Evolutionary conservation across 1,140 invertebrate genomes (phyloP), one percentile per base, ranked within the genome.

Genomic region (Bombus balteatus): DNA sequence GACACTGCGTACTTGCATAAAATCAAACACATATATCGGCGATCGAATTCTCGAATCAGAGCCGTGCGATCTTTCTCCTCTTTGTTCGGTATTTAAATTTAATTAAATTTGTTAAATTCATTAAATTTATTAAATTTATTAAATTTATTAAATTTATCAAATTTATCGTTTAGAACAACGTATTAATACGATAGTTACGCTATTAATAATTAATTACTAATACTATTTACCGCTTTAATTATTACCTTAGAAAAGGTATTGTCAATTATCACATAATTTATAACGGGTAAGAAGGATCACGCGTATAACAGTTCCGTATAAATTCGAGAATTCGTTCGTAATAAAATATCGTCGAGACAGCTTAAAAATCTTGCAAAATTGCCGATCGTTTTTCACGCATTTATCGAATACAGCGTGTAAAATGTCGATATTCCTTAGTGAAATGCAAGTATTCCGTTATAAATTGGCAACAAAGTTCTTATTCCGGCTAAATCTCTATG

Each of bases 371-470:
- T 28, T 34, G 15, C 25, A 25, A 18, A 72, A 37, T 37, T 18
- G 22, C 28, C 66, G 34, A 71, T 71, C 10, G 15, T 65, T 68
- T 74, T 13, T 12, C 37, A 22, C 18, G 22, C 79, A 75, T 87
- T 88, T 86, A 83, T 89, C 83, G 79, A 89, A 85, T 75, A 83
- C 22, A 53, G 59, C 39, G 37, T 65, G 22, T 53, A 34, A 25
- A 80, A 70, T 66, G 28, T 28, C 2, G 41, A 32, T 41, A 32
- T 32, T 18, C 1, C 18, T 53, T 0, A 0, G 1, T 0, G 18
- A 53, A 8, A 22, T 53, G 47, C 18, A 8, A 8, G 18, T 22
- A 53, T 22, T 22, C 5, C 47, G 18, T 37, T 15, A 15, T 15
- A 65, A 32, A 32, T 10, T 65, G 2, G n/a, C 28, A 8, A 65